A percentile compares a stretch with the other conserved stretches of the same genome.
Conservation (phyloP, 1,140 invertebrate species). For the Lordiphosa mommai region DNA sequence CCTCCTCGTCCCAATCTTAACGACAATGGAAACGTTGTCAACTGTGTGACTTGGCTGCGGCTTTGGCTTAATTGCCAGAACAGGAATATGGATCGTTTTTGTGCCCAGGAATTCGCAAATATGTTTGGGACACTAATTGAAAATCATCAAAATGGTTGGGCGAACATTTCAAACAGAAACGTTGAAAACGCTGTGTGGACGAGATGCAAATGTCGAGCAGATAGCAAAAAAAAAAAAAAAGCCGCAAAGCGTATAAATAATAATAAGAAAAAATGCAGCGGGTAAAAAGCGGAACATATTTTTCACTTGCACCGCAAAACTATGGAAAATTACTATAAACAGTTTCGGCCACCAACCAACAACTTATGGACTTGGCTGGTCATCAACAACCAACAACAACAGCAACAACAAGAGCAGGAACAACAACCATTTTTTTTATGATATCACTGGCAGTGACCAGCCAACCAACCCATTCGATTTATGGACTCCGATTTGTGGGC, state of each 20-base stretch:
- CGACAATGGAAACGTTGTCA: slow-evolving; percentile 27
- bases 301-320: slow-evolving; percentile 64
- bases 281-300: slow-evolving; percentile 49
- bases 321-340: slow-evolving; percentile 73
- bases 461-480: slow-evolving; percentile 45
- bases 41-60: slow-evolving; percentile 21
- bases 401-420: slow-evolving; percentile 1
- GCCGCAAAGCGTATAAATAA: background rate
- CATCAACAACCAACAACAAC: slow-evolving; percentile 19
- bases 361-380: slow-evolving; percentile 39
- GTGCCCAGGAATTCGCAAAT: slow-evolving; percentile 2
- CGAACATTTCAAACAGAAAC: background rate
- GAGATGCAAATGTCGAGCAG: background rate
- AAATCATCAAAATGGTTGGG: slow-evolving; percentile 28
- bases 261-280: background rate
- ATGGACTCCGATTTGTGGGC: slow-evolving; percentile 53
- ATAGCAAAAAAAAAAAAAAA: background rate
- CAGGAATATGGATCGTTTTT: background rate
- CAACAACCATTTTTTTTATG: slow-evolving; percentile 37
- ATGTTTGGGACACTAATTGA: slow-evolving; percentile 27
- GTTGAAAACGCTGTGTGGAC: too few relatives aligned
- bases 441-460: slow-evolving; percentile 31
- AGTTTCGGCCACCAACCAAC: slow-evolving; percentile 20
- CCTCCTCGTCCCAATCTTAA: slow-evolving; percentile 24
- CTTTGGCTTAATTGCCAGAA: slow-evolving; percentile 45